Percentiles rank a stretch among this genome's conserved stretches.
phyloP scores from a whole-genome alignment of 2,888 invertebrate genomes.

The Lampropteryx suffumata region DNA sequence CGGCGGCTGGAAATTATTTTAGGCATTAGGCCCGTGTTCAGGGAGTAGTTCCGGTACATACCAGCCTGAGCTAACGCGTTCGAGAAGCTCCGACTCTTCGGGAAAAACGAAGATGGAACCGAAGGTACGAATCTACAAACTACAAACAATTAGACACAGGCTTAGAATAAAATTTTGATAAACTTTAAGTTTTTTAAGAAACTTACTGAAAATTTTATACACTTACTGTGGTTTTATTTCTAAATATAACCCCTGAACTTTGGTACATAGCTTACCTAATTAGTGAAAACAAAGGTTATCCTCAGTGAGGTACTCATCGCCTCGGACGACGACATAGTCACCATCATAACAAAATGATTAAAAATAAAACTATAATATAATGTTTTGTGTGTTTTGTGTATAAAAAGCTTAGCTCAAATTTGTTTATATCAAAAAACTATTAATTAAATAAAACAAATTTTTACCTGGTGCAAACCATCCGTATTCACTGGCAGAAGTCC shows the following conservation, averaged over 20 bases:
- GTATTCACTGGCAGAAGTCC: slow-evolving; percentile 91
- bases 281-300: no score
- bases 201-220: no score
- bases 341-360: no score
- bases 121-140: slow-evolving; percentile 86
- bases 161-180: not conserved
- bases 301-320: no score
- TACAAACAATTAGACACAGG: slow-evolving; percentile 43
- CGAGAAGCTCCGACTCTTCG: slow-evolving; percentile 89
- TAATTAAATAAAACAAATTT: not conserved
- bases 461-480: slow-evolving; percentile 88
- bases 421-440: no score
- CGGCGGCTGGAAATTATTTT: slow-evolving; percentile 10
- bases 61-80: slow-evolving; percentile 85
- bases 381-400: no score
- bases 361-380: no score
- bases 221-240: no score
- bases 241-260: no score
- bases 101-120: slow-evolving; percentile 87
- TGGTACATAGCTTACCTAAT: no score
- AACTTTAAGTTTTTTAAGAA: not conserved
- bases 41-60: slow-evolving; percentile 92
- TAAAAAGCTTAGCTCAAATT: no score
- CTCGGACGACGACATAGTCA: no score
- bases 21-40: slow-evolving; percentile 87